These are phyloP conservation scores for Ceratina australensis DNA, from an alignment of 1,140 invertebrate species.

Conservation along the genomic window DNA sequence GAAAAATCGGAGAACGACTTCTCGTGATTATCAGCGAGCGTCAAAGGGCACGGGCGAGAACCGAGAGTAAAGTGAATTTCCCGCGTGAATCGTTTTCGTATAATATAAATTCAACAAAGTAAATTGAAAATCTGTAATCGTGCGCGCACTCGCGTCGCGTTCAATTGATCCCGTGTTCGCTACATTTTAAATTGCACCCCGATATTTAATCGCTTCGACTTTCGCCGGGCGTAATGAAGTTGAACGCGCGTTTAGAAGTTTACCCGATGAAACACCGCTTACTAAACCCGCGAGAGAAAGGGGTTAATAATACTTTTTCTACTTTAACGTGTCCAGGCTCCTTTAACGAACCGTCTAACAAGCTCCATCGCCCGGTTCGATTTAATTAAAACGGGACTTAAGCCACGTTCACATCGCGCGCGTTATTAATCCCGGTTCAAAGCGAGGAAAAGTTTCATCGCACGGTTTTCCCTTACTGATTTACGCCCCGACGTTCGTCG, in stretches of 20 bases:
- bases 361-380: conserved; percentile 39
- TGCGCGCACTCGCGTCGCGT: background rate
- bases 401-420: conserved; percentile 35
- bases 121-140: background rate
- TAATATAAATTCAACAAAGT: background rate
- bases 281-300: background rate
- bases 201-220: too few species aligned
- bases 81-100: background rate
- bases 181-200: background rate
- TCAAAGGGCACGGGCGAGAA: too few species aligned
- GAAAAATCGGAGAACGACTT: too few species aligned
- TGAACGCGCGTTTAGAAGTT: background rate
- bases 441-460: conserved; percentile 1
- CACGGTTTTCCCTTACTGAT: conserved; percentile 7
- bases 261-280: too few species aligned
- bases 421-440: conserved; percentile 50
- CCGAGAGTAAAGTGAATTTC: too few species aligned
- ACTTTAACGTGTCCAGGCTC: conserved; percentile 2
- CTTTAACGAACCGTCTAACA: conserved; percentile 32
- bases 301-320: background rate
- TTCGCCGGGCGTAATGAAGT: too few species aligned
- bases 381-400: conserved; percentile 57
- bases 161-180: background rate
- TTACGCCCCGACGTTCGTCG: conserved; percentile 21
- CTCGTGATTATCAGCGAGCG: too few species aligned